Evolutionary conservation across 2,888 invertebrate species (phyloP).

Genomic region (Mythimna albipuncta): DNA sequence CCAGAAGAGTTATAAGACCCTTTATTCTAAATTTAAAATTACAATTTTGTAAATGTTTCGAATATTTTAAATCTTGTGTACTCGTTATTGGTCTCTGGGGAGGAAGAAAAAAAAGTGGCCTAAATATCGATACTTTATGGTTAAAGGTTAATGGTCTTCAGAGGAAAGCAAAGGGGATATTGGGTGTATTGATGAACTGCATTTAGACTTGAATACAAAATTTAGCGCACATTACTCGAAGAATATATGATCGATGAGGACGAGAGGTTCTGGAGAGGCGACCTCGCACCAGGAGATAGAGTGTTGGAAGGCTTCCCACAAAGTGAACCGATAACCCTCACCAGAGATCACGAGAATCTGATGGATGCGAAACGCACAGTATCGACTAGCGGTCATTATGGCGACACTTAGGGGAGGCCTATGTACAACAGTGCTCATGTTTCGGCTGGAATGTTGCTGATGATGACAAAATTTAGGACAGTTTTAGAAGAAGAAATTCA

Average conservation of each 20-base stretch:
- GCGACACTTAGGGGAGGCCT: no score
- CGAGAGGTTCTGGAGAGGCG: no score
- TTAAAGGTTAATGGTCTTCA: conserved; percentile 38
- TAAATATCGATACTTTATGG: conserved; percentile 62
- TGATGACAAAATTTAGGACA: not conserved
- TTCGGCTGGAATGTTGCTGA: no score
- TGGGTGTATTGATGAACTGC: conserved; percentile 7
- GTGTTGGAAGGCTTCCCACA: no score
- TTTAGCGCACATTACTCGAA: not conserved
- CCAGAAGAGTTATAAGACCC: conserved; percentile 88
- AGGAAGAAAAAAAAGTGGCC: conserved; percentile 64
- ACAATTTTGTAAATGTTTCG: conserved; percentile 87
- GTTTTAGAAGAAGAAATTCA: not conserved
- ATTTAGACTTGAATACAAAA: conserved; percentile 7
- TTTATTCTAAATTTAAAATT: conserved; percentile 91
- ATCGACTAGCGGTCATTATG: no score
- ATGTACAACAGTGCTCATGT: no score
- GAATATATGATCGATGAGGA: no score
- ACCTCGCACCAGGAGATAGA: no score
- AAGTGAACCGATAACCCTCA: no score
- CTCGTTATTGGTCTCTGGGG: conserved; percentile 81
- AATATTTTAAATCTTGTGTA: conserved; percentile 82
- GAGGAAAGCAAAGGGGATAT: conserved; percentile 3
- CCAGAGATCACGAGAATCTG: no score
- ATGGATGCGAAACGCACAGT: no score